Conservation (phyloP, 2,888 invertebrate genomes). For the Nasonovia ribisnigri region DNA sequence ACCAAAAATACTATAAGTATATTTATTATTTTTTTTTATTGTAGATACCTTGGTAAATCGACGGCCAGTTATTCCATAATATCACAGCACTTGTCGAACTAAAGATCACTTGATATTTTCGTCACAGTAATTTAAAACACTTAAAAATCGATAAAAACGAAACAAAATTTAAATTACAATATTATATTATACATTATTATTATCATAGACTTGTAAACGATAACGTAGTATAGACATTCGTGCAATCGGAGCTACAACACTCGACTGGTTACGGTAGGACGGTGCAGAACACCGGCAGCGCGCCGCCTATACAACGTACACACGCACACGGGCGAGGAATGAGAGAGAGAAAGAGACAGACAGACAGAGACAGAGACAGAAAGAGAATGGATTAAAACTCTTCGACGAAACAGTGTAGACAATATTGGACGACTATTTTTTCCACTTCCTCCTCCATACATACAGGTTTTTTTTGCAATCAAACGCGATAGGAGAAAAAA, state of each 20-base stretch:
- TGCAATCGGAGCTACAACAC: constrained; percentile 60
- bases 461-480: constrained; percentile 27
- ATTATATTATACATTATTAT: background rate
- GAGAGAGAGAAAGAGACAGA: constrained; percentile 18
- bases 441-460: constrained; percentile 27
- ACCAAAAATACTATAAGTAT: constrained; percentile 26
- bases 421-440: constrained; percentile 62
- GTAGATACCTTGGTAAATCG: constrained; percentile 31
- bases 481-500: constrained; percentile 36
- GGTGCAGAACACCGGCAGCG: constrained; percentile 60
- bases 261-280: constrained; percentile 65
- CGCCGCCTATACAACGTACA: constrained; percentile 53
- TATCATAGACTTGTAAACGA: background rate
- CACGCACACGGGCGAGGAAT: background rate
- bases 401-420: constrained; percentile 59
- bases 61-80: constrained; percentile 23
- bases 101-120: background rate
- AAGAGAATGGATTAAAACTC: constrained; percentile 55
- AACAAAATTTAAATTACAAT: background rate
- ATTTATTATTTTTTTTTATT: background rate
- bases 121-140: background rate
- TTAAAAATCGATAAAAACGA: background rate
- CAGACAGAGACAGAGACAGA: constrained; percentile 25
- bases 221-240: constrained; percentile 28
- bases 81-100: background rate